Evolutionary conservation across 2,113 vertebrate species (phyloP), one percentile per base, ranked within the genome.

Genomic region (Zapornia atra): DNA sequence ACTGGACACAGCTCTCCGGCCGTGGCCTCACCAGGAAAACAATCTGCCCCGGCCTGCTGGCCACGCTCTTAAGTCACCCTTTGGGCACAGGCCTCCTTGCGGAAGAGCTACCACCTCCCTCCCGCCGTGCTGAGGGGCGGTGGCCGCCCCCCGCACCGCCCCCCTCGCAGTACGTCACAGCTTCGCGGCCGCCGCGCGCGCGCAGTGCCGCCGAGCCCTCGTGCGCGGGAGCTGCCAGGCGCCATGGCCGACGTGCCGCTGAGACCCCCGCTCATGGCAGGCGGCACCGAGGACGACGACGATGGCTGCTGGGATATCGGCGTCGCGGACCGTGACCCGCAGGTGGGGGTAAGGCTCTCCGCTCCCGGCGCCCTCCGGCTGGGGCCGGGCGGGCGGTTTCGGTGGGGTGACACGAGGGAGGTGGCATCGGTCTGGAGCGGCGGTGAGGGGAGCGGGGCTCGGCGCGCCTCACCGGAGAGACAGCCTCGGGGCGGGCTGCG

Each of bases 251-350:
- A 13, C 0, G 1, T 0, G 1, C 0, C 5, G 0, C 61, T 84
- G 11, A 0, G 28, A 1, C 11, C 16, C 42, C 28, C 82, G 36
- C 2, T 91, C 69, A 59, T 92, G 50, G 96, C 97, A 1, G 98
- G 96, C 1, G 98, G 98, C 6, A 12, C 48, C 21, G 48, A 20
- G 20, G 48, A 20, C 7, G 98, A 97, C 68, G 98, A 98, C 2
- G 98, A 98, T 2, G 97, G 97, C 2, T 60, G 82, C 50, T 98
- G 98, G 98, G 97, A 97, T 13, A 95, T 98, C n/a, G 98, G 97
- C 10, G 93, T 66, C 40, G 71, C 72, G 25, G 79, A 88, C 46
- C 36, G 28, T 1, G 17, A 81, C 11, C 34, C 87, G n/a, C 94
- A 97, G 98, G 97, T 98, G 90, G 9, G 83, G 50, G 29, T 15